phyloP scores from a whole-genome alignment of 2,888 invertebrate genomes.

The Orchesella flavescens region DNA sequence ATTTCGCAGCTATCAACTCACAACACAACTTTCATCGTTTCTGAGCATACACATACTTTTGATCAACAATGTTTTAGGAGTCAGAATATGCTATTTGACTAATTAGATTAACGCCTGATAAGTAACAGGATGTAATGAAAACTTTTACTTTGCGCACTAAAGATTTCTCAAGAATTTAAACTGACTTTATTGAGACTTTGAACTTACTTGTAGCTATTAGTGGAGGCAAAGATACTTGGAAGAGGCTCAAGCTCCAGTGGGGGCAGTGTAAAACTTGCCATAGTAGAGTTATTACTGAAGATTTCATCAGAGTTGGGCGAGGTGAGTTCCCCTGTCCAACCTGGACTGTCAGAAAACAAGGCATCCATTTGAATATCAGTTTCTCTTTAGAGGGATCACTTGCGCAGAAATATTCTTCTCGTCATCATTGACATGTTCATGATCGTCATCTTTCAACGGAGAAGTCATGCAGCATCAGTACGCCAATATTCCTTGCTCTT shows the following conservation, averaged over 20 bases:
- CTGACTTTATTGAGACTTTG: neutral
- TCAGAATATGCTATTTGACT: no score
- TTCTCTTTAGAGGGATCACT: conserved; percentile 55
- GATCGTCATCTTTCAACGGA: conserved; percentile 35
- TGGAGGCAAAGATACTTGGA: conserved; percentile 84
- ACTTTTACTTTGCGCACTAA: no score
- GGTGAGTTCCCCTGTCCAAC: conserved; percentile 72
- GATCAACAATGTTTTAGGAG: no score
- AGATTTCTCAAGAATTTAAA: neutral
- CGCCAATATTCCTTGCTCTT: neutral
- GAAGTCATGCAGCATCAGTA: conserved; percentile 17
- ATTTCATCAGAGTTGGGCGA: conserved; percentile 71
- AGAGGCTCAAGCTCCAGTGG: conserved; percentile 89
- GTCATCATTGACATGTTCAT: conserved; percentile 18
- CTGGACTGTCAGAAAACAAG: conserved; percentile 72
- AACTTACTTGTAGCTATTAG: conserved; percentile 73
- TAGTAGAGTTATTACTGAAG: conserved; percentile 80
- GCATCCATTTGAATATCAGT: conserved; percentile 70
- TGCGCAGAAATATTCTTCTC: conserved; percentile 65
- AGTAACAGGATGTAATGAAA: no score
- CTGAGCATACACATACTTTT: neutral
- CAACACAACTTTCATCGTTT: no score
- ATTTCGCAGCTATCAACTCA: neutral
- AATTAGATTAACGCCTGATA: no score
- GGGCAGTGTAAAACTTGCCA: conserved; percentile 88